Evolutionary conservation across 64 coral and sea anemone species (phyloP), one percentile per base, ranked within the genome.

Genomic region (Pocillopora damicornis): DNA sequence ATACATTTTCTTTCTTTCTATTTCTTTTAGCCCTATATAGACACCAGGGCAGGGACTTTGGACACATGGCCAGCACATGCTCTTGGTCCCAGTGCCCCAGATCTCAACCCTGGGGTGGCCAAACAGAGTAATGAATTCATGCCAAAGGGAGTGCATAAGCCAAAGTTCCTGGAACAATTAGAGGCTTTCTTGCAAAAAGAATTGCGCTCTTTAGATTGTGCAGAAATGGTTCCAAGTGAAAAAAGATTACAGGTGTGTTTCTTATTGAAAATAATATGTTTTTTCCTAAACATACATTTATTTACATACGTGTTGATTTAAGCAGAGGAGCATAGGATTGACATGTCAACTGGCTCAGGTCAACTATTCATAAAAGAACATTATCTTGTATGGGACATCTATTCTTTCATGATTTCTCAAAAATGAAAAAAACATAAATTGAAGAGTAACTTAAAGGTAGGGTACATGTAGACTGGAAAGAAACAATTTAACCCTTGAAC

Each of bases 41-140:
- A 99, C 58, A 95, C 97, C 35, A 88, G 90, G n/a, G 82, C 97
- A 17, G 97, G 97, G 11, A 95, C 83, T 3, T 75, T 99, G 58
- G 97, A 99, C 63, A 99, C 91, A 38, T 99, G 97, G 97, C 97
- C 97, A 72, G 97, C 97, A 63, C 97, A 99, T 87, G 97, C 97
- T 37, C 83, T 95, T 18, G 97, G 97, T 1, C 97, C 97, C 1
- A 90, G 88, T 84, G 76, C 90, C 11, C 97, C 97, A 34, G 93
- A 90, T 68, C 90, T 99, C 34, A 94, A 92, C 57, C 83, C 90
- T 36, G 90, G 90, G 63, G 60, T 73, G 17, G 85, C 89, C 11
- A 91, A 95, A 77, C 90, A 95, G 36, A 88, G 63, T 60, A 92
- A 83, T 75, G 97, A 99, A 76, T 95, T 95, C 80, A 95, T 99